These are phyloP conservation scores for Elaphurus davidianus DNA, from an alignment of 2,113 vertebrate species.

Conservation along the genomic window DNA sequence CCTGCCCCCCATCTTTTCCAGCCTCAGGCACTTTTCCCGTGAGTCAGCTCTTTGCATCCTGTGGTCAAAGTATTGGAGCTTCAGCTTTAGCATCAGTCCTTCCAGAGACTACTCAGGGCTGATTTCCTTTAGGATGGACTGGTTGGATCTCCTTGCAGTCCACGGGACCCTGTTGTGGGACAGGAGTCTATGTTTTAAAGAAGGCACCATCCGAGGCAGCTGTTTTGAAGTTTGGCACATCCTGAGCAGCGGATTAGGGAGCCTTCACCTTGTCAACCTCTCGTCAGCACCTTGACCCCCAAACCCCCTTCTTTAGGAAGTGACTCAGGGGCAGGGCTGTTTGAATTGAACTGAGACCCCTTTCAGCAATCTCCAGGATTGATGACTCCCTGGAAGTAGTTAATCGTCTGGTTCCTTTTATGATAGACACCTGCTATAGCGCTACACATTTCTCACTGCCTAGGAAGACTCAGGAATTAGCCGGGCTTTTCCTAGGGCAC, in stretches of 20 bases:
- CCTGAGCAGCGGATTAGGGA: rapidly evolving
- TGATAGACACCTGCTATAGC: rapidly evolving
- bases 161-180: background rate
- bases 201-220: rapidly evolving
- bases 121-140: background rate
- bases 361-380: background rate
- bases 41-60: background rate
- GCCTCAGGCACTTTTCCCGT: background rate
- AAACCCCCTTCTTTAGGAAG: background rate
- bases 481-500: rapidly evolving
- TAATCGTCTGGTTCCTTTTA: rapidly evolving
- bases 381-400: background rate
- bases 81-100: background rate
- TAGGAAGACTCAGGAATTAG: rapidly evolving
- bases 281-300: background rate
- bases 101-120: background rate
- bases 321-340: too few species aligned
- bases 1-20: background rate
- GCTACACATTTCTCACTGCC: background rate
- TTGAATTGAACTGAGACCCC: background rate
- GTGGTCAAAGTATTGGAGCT: background rate
- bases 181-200: background rate
- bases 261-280: background rate
- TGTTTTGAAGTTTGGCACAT: background rate
- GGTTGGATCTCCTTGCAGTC: background rate